These are phyloP conservation scores for Bungarus multicinctus DNA, from an alignment of 2,113 vertebrate genomes.

Conservation along the genomic window DNA sequence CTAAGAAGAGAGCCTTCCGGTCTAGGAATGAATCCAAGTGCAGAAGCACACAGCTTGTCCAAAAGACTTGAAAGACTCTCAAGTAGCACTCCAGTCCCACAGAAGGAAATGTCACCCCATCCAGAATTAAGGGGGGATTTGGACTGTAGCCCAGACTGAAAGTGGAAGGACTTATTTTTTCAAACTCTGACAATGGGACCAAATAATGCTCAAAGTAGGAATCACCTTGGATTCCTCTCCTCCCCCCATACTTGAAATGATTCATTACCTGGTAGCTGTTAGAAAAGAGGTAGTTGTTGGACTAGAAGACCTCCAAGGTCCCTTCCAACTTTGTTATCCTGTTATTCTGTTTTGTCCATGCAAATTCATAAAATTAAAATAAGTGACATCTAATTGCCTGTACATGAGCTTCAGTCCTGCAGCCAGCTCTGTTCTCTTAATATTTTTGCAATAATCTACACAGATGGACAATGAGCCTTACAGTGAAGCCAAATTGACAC, in stretches of 20 bases:
- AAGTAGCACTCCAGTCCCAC: not conserved
- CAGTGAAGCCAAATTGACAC: constrained; percentile 5
- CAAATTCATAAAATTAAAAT: not conserved
- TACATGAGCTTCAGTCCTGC: not conserved
- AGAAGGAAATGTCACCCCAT: not conserved
- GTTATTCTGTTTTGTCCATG: not conserved
- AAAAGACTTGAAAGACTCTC: not conserved
- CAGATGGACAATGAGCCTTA: not conserved
- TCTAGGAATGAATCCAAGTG: not conserved
- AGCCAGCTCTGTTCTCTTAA: not conserved
- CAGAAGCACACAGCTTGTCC: not conserved
- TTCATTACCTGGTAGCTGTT: not conserved
- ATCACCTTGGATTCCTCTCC: not conserved
- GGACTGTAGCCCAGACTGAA: not conserved
- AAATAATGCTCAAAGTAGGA: not conserved
- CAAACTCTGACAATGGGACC: not conserved
- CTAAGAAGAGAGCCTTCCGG: not conserved
- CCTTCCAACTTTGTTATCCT: not conserved
- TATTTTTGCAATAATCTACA: not conserved
- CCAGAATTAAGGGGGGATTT: not conserved
- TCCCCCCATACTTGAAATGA: not conserved
- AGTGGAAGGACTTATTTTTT: not conserved
- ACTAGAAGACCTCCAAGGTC: not conserved
- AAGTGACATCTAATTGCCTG: not conserved
- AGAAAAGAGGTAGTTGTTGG: too few relatives aligned